Evolutionary conservation across 2,888 invertebrate species (phyloP), one percentile per base, ranked within the genome.

Genomic region (Electrophaes corylata): DNA sequence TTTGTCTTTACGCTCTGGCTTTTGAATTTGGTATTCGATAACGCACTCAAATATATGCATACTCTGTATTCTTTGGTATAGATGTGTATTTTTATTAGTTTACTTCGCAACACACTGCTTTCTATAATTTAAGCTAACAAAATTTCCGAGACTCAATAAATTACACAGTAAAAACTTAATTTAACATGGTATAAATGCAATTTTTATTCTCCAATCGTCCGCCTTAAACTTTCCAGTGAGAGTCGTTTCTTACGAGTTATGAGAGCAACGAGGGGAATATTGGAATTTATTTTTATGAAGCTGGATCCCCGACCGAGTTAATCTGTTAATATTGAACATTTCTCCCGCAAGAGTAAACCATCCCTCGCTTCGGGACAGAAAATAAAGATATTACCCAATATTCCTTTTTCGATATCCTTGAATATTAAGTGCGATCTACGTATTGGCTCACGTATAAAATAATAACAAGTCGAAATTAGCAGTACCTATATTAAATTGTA

Each of bases 311-410:
- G 71, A 80, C 81, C 79, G 79, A 84, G 86, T 82, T 86, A 86
- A 86, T 86, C 85, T 86, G 86, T 86, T 88, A 86, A 88, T 88
- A 88, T 88, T 87, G 86, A 83, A 83, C 82, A 84, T 85, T 85
- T 78, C 76, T 73, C 76, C 81, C 79, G 72, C 79, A 77, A 78
- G 79, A 80, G 78, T 79, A 76, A 82, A 80, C 79, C 78, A 71
- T 72, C 71, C 71, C 71, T 61, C 55, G 53, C 56, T 53, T 65
- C 52, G 57, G 52, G 55, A 60, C 64, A 60, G 39, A 57, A 59
- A 55, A 60, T 57, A 60, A 53, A 56, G 43, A 57, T 53, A 57
- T 53, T 52, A 57, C 50, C 48, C 49, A 54, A 59, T 54, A 59
- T 55, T 55, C 49, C 23, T 59, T 52, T 41, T 35, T 41, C 46